These are phyloP conservation scores for Drosophila flavopinicola DNA, from an alignment of 2,888 invertebrate genomes.

Conservation along the genomic window DNA sequence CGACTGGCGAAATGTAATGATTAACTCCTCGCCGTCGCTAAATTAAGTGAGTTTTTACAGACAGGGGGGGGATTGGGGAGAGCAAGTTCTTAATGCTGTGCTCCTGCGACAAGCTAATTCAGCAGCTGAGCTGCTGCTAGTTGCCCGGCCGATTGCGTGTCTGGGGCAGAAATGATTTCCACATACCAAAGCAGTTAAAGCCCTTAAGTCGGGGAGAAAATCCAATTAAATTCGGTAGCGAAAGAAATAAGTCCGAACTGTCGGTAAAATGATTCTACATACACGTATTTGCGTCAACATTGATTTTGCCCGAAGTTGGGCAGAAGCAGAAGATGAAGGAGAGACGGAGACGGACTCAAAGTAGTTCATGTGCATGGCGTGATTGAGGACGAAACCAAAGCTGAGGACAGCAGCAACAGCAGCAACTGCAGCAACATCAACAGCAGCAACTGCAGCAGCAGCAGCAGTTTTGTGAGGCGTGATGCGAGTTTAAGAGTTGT, in stretches of 20 bases:
- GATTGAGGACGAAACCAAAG: slow-evolving; percentile 72
- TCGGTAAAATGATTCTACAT: slow-evolving; percentile 82
- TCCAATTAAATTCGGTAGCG: slow-evolving; percentile 82
- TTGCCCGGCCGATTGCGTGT: slow-evolving; percentile 66
- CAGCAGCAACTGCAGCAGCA: slow-evolving; percentile 18
- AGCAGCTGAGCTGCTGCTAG: slow-evolving; percentile 20
- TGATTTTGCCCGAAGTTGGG: slow-evolving; percentile 61
- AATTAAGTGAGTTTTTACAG: slow-evolving; percentile 80
- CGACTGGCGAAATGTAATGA: slow-evolving; percentile 72
- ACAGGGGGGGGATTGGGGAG: not conserved
- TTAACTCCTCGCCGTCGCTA: slow-evolving; percentile 75
- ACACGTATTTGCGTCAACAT: slow-evolving; percentile 82
- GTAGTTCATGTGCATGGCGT: slow-evolving; percentile 79
- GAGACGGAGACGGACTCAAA: slow-evolving; percentile 48
- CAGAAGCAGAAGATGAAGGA: slow-evolving; percentile 2
- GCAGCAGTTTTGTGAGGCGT: slow-evolving; percentile 63
- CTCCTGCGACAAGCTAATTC: slow-evolving; percentile 63
- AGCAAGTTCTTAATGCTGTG: slow-evolving; percentile 55
- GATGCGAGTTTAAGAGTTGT: slow-evolving; percentile 61
- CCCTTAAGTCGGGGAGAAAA: slow-evolving; percentile 81
- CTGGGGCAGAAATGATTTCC: slow-evolving; percentile 78
- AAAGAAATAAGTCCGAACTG: slow-evolving; percentile 82
- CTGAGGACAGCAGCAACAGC: slow-evolving; percentile 48
- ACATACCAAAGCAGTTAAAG: slow-evolving; percentile 81
- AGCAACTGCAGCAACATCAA: slow-evolving; percentile 30